A percentile compares a stretch with the other conserved stretches of the same genome.
phyloP scores from a whole-genome alignment of 2,888 invertebrate genomes.

The Agriopis aurantiaria region DNA sequence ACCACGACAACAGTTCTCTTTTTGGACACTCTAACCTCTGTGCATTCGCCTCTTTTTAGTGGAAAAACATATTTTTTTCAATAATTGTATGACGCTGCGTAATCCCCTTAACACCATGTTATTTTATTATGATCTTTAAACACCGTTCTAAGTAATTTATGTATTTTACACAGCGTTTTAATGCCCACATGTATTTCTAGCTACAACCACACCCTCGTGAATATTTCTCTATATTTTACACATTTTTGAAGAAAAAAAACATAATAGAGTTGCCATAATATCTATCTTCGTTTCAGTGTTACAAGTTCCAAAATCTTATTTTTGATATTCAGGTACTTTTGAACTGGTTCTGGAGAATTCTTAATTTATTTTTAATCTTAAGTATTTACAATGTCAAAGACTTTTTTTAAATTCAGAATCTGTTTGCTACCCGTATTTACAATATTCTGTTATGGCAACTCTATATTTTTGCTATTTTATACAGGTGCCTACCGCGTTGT shows the following conservation, averaged over 20 bases:
- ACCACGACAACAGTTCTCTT: too few relatives aligned
- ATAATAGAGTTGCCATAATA: conserved; percentile 38
- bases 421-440: conserved; percentile 31
- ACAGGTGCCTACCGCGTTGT: conserved; percentile 23
- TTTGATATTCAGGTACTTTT: conserved; percentile 36
- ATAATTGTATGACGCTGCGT: too few relatives aligned
- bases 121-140: too few relatives aligned
- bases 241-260: conserved; percentile 9
- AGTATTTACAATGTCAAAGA: conserved; percentile 28
- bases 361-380: conserved; percentile 30
- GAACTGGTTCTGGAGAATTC: conserved; percentile 29
- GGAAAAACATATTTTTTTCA: too few relatives aligned
- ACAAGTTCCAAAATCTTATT: conserved; percentile 31
- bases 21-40: too few relatives aligned
- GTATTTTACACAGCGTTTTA: conserved; percentile 2
- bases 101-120: too few relatives aligned
- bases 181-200: conserved; percentile 28
- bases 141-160: too few relatives aligned
- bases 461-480: conserved; percentile 39
- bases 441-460: conserved; percentile 48
- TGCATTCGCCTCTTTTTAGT: too few relatives aligned
- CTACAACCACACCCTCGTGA: conserved; percentile 10
- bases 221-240: conserved; percentile 14
- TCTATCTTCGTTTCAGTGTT: conserved; percentile 18
- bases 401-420: conserved; percentile 11